Base-by-base conservation (phyloP, 2,797 vertebrate species). In the Delichon dasypus region DNA sequence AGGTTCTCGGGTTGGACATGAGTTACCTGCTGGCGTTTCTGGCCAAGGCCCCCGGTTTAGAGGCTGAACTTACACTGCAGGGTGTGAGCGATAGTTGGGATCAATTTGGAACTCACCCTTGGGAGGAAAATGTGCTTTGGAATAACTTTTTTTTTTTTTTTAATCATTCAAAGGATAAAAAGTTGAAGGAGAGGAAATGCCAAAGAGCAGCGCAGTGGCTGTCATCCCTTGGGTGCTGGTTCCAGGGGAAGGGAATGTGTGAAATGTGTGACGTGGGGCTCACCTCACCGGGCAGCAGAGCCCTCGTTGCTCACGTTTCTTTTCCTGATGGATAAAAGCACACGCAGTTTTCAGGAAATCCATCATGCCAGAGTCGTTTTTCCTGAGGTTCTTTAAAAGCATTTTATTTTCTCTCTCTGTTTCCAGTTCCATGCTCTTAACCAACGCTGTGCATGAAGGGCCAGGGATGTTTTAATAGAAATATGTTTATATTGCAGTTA, bases 21-120 rank as follows among this genome's bases (percentile, higher is more conserved):
- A 77, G 89, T 88, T 90, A 76, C 87, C 74, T 73, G 53, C 88
- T 79, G 70, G 77, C 67, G 88, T 90, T 85, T 76, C 67, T 74
- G 85, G 70, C 75, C 50, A 60, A 79, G 64, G 42, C 64, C 64
- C 75, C 36, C 3, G 4, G 38, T 80, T 70, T 27, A 64, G 77
- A n/a, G 78, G 12, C 68, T 67, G 61, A 71, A 60, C 54, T 76
- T 42, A 29, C 34, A 6, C 67, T 58, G 53, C 50, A 75, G n/a
- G 64, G 17, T 57, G 71, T 78, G 70, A 29, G 45, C 16, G 4
- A 1, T 40, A 23, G 75, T 53, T 84, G 27, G 25, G 45, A 58
- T 64, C 48, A 4, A 18, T 58, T 72, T 44, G 54, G 40, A 74
- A 42, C 36, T 51, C 40, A 18, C 3, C 2, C 47, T 65, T 23